phyloP scores from a whole-genome alignment of 64 coral and sea anemone genomes.

The Anthopleura sola region DNA sequence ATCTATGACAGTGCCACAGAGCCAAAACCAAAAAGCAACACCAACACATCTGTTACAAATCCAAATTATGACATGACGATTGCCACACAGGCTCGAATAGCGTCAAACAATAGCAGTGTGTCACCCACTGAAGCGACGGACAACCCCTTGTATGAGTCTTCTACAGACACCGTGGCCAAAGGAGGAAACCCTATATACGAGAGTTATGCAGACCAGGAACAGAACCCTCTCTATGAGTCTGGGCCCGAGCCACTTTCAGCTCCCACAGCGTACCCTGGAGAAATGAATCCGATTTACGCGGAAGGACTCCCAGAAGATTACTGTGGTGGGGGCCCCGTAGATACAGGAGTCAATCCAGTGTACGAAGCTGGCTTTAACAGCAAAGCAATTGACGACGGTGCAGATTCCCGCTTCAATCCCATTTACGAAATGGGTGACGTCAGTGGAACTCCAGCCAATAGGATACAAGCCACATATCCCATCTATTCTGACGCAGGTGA shows the following conservation, averaged over 20 bases:
- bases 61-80: constrained; percentile 42
- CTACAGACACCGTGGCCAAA: not conserved
- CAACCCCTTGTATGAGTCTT: constrained; percentile 39
- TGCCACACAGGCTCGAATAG: not conserved
- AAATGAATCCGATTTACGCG: constrained; percentile 1
- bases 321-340: not conserved
- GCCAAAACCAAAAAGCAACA: not conserved
- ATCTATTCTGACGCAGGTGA: not conserved
- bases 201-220: not conserved
- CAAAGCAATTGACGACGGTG: not conserved
- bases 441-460: not conserved
- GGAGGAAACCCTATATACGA: constrained; percentile 31
- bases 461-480: not conserved
- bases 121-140: constrained; percentile 18
- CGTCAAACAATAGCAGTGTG: not conserved
- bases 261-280: not conserved
- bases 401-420: not conserved
- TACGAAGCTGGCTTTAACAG: not conserved
- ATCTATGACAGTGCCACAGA: constrained; percentile 18
- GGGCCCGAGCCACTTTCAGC: not conserved
- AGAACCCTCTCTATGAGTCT: constrained; percentile 29
- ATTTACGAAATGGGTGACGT: constrained; percentile 11
- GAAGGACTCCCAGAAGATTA: constrained; percentile 19
- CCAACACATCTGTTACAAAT: constrained; percentile 34
- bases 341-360: not conserved